Evolutionary conservation across 2,113 vertebrate genomes (phyloP), one percentile per base, ranked within the genome.

Genomic region (Rallus limicola): DNA sequence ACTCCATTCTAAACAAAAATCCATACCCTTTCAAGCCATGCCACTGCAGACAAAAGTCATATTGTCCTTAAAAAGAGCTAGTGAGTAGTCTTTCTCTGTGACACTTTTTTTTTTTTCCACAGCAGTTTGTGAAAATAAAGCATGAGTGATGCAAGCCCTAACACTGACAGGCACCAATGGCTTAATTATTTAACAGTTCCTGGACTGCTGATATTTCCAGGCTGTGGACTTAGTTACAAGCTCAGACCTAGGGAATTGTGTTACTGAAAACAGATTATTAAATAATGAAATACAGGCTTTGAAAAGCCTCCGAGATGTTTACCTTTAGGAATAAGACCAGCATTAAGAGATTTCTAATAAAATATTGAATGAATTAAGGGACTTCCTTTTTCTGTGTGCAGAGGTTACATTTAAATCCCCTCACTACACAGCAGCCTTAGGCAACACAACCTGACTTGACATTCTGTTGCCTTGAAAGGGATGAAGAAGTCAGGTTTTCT

Each of bases 331-430:
- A 96, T 97, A 96, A 97, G 77, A 82, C 64, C 93, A 96, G 95
- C 81, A 95, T 94, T 95, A 96, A 97, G 95, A 97, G 96, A 97
- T 74, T 92, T 97, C 95, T 98, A 93, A 96, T 96, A 96, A 97
- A 98, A 98, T 97, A 97, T 97, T 98, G 88, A 96, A 96, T 96
- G 95, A 98, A 97, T 97, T 97, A 97, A 97, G 94, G 88, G 80
- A 97, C 94, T 95, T 96, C 92, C 95, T 97, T 96, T 92, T 95
- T 97, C 95, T 92, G 70, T 89, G 92, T 77, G 82, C 55, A 60
- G 69, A 97, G 96, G 96, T 96, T 97, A 93, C 89, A 96, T 97
- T 98, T 96, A 96, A 97, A 96, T 97, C 72, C 93, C 94, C 62
- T 92, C 55, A 90, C 93, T 92, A 88, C 87, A 91, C 17, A 86